Evolutionary conservation across 2,797 vertebrate genomes (phyloP).

Genomic region (Xiphophorus birchmanni): DNA sequence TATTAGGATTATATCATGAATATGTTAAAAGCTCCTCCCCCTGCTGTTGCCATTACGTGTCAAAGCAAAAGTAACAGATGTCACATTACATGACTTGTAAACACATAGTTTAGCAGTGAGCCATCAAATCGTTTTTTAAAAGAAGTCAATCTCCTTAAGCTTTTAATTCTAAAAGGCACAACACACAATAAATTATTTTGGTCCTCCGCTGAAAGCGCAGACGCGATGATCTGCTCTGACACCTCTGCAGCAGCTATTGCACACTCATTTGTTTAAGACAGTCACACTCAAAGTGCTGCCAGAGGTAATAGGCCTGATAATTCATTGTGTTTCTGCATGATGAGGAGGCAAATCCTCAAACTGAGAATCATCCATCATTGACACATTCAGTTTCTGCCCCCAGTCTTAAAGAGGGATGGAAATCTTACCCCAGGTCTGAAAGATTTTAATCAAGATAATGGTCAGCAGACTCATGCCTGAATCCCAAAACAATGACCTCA

Average conservation of each 20-base stretch:
- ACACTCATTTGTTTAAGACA: slow-evolving; percentile 50
- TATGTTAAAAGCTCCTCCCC: background rate
- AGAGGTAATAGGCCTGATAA: slow-evolving; percentile 53
- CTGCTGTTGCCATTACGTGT: background rate
- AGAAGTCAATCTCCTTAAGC: slow-evolving; percentile 19
- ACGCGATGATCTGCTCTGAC: slow-evolving; percentile 30
- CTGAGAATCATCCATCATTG: slow-evolving; percentile 51
- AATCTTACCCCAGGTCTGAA: slow-evolving; percentile 15
- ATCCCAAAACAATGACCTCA: slow-evolving; percentile 15
- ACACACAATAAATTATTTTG: slow-evolving; percentile 29
- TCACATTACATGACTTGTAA: background rate
- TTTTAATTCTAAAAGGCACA: slow-evolving; percentile 19
- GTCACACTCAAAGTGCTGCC: slow-evolving; percentile 50
- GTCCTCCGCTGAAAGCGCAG: slow-evolving; percentile 26
- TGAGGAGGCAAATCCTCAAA: slow-evolving; percentile 39
- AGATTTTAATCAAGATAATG: slow-evolving; percentile 9
- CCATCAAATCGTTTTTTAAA: slow-evolving; percentile 7
- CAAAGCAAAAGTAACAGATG: background rate
- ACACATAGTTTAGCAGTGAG: background rate
- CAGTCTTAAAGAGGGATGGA: slow-evolving; percentile 40
- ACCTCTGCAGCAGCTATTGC: slow-evolving; percentile 51
- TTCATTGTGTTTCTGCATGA: slow-evolving; percentile 32
- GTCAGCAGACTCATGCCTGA: slow-evolving; percentile 7
- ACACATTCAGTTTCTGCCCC: slow-evolving; percentile 32
- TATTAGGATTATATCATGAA: background rate